phyloP scores from a whole-genome alignment of 2,797 vertebrate genomes.

The Mareca strepera region DNA sequence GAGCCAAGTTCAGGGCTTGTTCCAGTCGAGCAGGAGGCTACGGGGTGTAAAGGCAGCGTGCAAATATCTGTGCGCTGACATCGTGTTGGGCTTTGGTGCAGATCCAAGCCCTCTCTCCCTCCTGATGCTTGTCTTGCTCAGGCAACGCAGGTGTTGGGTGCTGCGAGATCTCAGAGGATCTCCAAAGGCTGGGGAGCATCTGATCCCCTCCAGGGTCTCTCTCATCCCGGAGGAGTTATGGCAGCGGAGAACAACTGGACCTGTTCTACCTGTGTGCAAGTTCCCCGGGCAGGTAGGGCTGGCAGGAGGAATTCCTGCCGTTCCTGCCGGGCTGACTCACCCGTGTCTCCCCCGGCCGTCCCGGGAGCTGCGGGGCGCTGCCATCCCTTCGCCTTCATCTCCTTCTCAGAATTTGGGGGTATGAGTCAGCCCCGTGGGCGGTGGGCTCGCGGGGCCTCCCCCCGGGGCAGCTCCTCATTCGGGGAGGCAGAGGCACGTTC shows the following conservation, averaged over 20 bases:
- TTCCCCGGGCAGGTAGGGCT: neutral
- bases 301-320: neutral
- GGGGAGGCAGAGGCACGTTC: neutral
- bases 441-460: neutral
- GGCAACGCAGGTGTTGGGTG: neutral
- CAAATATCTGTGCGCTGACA: fast-evolving
- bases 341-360: neutral
- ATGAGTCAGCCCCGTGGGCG: neutral
- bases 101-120: neutral
- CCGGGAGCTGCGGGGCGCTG: neutral
- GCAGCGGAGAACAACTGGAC: slow-evolving; percentile 23
- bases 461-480: neutral
- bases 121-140: neutral
- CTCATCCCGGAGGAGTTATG: neutral
- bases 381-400: neutral
- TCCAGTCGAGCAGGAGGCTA: fast-evolving
- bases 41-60: neutral
- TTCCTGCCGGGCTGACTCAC: slow-evolving; percentile 40
- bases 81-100: fast-evolving
- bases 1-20: fast-evolving
- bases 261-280: slow-evolving; percentile 7
- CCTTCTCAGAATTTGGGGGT: neutral
- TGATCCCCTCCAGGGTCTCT: neutral
- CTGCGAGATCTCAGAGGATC: neutral
- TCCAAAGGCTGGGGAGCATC: neutral